These are phyloP conservation scores for Crotalus helleri DNA, from an alignment of 2,113 vertebrate species.

Conservation along the genomic window DNA sequence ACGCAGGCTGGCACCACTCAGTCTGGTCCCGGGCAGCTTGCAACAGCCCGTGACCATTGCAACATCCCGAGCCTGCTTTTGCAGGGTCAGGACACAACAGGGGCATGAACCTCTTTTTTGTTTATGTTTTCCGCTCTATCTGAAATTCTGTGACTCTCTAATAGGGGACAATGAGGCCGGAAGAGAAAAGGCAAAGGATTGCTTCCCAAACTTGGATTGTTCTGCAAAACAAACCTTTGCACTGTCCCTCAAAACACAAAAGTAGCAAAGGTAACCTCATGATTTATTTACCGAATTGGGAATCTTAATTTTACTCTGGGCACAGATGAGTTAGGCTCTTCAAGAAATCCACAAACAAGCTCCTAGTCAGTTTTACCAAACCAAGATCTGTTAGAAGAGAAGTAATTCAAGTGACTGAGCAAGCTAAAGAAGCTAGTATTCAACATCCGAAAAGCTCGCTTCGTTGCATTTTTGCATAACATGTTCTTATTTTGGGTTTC, in stretches of 20 bases:
- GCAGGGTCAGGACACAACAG: no score
- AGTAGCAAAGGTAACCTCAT: not conserved
- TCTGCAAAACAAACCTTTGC: not conserved
- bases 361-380: not conserved
- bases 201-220: not conserved
- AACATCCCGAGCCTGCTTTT: no score
- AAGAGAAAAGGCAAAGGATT: not conserved
- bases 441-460: not conserved
- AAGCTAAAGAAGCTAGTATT: not conserved
- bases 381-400: not conserved
- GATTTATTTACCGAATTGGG: not conserved
- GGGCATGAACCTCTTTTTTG: not conserved
- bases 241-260: not conserved
- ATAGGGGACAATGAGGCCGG: not conserved
- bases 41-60: no score
- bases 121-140: not conserved
- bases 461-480: not conserved
- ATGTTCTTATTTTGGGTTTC: not conserved
- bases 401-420: not conserved
- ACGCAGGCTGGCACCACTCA: no score
- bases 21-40: no score
- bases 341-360: not conserved
- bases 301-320: not conserved
- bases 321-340: not conserved
- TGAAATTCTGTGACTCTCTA: not conserved